A percentile compares a stretch with the other conserved stretches of the same genome.
Conservation (phyloP, 2,888 invertebrate genomes). For the Drosophila ezoana region DNA sequence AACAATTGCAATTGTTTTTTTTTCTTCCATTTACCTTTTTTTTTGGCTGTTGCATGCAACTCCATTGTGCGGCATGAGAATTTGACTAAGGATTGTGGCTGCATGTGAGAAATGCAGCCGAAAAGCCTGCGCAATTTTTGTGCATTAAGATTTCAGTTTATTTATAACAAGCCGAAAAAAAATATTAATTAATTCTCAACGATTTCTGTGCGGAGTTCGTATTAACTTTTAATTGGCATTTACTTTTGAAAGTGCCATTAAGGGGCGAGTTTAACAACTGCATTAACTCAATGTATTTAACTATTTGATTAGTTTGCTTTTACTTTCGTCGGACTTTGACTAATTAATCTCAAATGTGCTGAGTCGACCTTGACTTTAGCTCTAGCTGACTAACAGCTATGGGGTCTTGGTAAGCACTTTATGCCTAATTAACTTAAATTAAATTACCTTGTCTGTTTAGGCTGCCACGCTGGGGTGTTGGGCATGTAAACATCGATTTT, state of each 20-base stretch:
- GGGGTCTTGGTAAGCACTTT: conserved; percentile 24
- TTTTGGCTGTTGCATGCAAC: conserved; percentile 32
- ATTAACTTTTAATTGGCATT: conserved; percentile 31
- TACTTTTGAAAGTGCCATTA: conserved; percentile 63
- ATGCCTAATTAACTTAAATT: conserved; percentile 49
- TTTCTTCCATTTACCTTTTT: conserved; percentile 16
- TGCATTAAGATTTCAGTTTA: conserved; percentile 49
- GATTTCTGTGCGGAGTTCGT: conserved; percentile 28
- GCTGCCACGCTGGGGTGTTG: neutral
- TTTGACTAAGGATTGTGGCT: conserved; percentile 36
- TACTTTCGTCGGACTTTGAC: conserved; percentile 51
- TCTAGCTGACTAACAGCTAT: conserved; percentile 1
- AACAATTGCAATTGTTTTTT: conserved; percentile 68
- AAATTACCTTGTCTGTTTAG: conserved; percentile 11
- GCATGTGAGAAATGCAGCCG: conserved; percentile 45
- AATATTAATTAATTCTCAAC: conserved; percentile 41
- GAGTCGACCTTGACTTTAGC: conserved; percentile 54
- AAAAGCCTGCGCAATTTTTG: conserved; percentile 43
- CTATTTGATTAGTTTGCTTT: conserved; percentile 55
- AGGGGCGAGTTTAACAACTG: conserved; percentile 48
- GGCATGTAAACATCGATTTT: conserved; percentile 11
- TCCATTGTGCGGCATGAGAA: conserved; percentile 62
- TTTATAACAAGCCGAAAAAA: conserved; percentile 34
- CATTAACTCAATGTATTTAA: conserved; percentile 51
- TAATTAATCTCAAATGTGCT: conserved; percentile 23